phyloP scores from a whole-genome alignment of 2,113 vertebrate genomes.

The Lucifuga dentata region DNA sequence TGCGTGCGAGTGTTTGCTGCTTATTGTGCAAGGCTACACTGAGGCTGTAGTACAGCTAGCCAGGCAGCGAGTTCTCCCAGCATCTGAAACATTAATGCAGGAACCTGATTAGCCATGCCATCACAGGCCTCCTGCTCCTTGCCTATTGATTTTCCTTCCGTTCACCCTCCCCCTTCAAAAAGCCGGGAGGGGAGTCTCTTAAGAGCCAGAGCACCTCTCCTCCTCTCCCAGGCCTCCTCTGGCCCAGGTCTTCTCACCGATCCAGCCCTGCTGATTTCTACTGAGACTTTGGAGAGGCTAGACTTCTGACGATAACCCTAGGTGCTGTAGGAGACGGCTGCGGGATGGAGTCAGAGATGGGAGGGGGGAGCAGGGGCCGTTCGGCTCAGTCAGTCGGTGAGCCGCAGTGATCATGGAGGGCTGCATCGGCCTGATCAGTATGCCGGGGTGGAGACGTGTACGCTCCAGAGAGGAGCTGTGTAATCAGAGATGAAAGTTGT shows the following conservation, averaged over 20 bases:
- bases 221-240: slow-evolving; percentile 74
- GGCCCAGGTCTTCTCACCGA: slow-evolving; percentile 64
- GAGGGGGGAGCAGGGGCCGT: neutral
- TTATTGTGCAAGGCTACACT: slow-evolving; percentile 56
- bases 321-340: slow-evolving; percentile 60
- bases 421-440: slow-evolving; percentile 68
- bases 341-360: slow-evolving; percentile 22
- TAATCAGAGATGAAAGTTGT: slow-evolving; percentile 78
- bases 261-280: slow-evolving; percentile 72
- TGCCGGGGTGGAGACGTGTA: slow-evolving; percentile 50
- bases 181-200: slow-evolving; percentile 74
- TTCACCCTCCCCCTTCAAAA: slow-evolving; percentile 71
- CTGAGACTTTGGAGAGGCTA: slow-evolving; percentile 69
- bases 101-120: slow-evolving; percentile 83
- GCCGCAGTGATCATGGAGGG: slow-evolving; percentile 56
- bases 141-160: slow-evolving; percentile 86
- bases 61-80: slow-evolving; percentile 70
- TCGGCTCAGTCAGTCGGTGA: slow-evolving; percentile 48
- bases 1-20: no score
- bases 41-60: slow-evolving; percentile 56
- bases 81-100: slow-evolving; percentile 86
- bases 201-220: slow-evolving; percentile 73
- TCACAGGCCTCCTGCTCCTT: slow-evolving; percentile 81
- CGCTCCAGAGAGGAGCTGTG: slow-evolving; percentile 65
- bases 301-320: slow-evolving; percentile 72